These are phyloP conservation scores for Pipa parva DNA, from an alignment of 2,113 vertebrate genomes.

Conservation along the genomic window DNA sequence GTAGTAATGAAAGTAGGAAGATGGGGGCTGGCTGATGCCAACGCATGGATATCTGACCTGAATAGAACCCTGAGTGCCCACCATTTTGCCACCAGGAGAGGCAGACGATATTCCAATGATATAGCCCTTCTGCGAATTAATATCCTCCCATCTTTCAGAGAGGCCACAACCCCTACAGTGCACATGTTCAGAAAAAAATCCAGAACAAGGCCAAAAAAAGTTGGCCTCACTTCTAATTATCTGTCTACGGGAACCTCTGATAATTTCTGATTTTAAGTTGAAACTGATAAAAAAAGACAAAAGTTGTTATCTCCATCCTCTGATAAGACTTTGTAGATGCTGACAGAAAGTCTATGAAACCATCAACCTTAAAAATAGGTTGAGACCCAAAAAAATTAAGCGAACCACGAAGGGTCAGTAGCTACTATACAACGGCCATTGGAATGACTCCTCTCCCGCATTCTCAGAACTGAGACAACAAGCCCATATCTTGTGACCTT, in stretches of 20 bases:
- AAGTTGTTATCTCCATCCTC: background rate
- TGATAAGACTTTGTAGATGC: background rate
- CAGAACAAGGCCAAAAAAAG: background rate
- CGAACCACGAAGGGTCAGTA: background rate
- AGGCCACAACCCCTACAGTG: background rate
- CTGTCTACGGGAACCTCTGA: background rate
- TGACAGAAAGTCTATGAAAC: background rate
- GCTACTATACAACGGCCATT: background rate
- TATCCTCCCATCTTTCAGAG: background rate
- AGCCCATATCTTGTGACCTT: too few relatives aligned
- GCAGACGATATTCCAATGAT: background rate
- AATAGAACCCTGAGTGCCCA: constrained; percentile 29
- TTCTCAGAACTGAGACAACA: too few relatives aligned
- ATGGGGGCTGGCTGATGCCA: constrained; percentile 42
- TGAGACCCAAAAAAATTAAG: background rate
- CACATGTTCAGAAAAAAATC: background rate
- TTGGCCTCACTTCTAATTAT: background rate
- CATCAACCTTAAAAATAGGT: background rate
- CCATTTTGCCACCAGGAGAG: background rate
- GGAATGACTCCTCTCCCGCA: too few relatives aligned
- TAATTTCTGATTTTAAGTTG: background rate
- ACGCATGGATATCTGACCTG: background rate
- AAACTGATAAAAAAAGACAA: background rate
- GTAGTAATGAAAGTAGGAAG: constrained; percentile 41
- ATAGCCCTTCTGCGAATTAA: background rate